Percentiles rank a stretch among this genome's conserved stretches.
Conservation (phyloP, 2,113 vertebrate genomes). For the Dromiciops gliroides region DNA sequence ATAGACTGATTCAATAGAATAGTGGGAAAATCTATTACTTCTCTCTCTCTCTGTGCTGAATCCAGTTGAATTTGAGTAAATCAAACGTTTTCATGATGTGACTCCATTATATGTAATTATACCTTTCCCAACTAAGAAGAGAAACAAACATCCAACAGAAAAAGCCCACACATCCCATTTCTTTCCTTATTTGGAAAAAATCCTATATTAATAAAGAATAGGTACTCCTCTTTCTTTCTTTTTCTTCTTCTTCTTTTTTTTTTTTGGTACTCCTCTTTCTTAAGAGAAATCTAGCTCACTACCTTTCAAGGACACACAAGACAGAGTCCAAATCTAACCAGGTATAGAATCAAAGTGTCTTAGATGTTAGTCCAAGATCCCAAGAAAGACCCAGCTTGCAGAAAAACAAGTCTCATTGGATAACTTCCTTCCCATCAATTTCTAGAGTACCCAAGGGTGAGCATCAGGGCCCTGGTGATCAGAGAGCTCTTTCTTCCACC, state of each 20-base stretch:
- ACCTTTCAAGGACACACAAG: neutral
- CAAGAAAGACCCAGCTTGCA: neutral
- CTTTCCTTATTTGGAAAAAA: neutral
- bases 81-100: neutral
- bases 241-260: too few species aligned
- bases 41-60: neutral
- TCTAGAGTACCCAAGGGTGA: rapidly evolving
- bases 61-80: neutral
- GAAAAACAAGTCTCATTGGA: neutral
- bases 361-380: neutral
- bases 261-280: too few species aligned
- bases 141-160: neutral
- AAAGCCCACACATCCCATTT: neutral
- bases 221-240: too few species aligned
- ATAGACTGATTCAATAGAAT: neutral
- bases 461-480: neutral
- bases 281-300: neutral
- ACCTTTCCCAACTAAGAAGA: neutral
- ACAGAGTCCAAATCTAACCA: neutral
- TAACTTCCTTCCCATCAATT: neutral
- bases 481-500: neutral
- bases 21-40: neutral
- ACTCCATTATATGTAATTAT: neutral
- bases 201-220: neutral
- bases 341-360: neutral